phyloP scores from a whole-genome alignment of 1,140 invertebrate species.

The Lutraria rhynchaena region DNA sequence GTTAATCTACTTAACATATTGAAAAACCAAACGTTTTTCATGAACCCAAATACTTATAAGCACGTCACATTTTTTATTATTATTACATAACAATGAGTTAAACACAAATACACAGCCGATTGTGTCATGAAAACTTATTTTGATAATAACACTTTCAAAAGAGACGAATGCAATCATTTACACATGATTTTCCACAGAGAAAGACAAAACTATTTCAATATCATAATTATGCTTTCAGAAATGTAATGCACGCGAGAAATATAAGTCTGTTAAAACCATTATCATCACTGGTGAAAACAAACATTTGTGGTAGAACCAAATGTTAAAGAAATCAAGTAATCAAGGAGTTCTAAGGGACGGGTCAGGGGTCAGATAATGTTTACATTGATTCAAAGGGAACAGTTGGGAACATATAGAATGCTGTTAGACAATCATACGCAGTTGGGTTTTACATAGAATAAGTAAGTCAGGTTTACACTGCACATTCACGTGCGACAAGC shows the following conservation, averaged over 20 bases:
- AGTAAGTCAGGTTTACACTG: neutral
- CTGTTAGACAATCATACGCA: neutral
- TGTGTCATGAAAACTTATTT: no score
- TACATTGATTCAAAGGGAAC: neutral
- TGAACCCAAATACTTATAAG: no score
- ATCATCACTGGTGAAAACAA: constrained; percentile 28
- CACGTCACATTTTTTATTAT: no score
- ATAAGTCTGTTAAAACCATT: constrained; percentile 2
- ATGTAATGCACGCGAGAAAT: constrained; percentile 3
- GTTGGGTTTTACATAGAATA: neutral
- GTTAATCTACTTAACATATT: no score
- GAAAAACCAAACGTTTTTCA: no score
- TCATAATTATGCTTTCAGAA: neutral
- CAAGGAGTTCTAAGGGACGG: constrained; percentile 22
- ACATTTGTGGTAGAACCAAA: constrained; percentile 22
- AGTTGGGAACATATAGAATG: neutral
- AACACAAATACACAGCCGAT: no score
- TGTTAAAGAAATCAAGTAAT: constrained; percentile 21
- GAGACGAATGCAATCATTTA: no score
- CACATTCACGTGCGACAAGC: neutral
- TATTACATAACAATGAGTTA: no score
- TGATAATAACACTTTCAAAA: neutral
- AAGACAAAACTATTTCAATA: neutral
- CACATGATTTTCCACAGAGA: neutral
- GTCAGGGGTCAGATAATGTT: neutral